Evolutionary conservation across 2,797 vertebrate species (phyloP), one percentile per base, ranked within the genome.

Genomic region (Lacerta agilis): DNA sequence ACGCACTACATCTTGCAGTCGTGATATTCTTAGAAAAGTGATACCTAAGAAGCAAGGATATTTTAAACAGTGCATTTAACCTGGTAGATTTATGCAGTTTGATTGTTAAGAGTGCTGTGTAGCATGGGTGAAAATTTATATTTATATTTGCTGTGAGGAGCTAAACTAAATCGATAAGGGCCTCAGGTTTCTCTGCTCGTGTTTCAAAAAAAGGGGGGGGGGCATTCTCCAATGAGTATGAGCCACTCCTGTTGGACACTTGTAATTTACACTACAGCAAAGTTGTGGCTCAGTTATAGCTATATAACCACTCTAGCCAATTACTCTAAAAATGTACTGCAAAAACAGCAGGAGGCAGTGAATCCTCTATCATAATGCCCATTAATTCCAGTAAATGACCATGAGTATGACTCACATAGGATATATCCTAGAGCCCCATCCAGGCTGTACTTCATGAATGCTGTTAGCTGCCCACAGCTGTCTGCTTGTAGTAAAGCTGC

Each of bases 41-140:
- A 49, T 36, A 15, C 41, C 9, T 45, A 23, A 89, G 93, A 92
- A 94, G 94, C 61, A 85, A 94, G 55, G 94, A 94, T 64, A 94
- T 94, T 94, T 11, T 25, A 38, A 64, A 64, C n/a, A 27, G 29
- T 41, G n/a, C 61, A 55, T 27, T 15, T 43, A n/a, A 43, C 58
- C 11, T 83, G 15, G 17, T 6, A 33, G 20, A 55, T 55, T 55
- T 45, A 8, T 64, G 55, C 36, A 85, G 8, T 43, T 83, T 41
- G 29, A 20, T 71, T 72, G 49, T 72, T 45, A 27, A 72, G 29
- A 49, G 49, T 73, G 23, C 18, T 73, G 20, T 49, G 8, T 64
- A 64, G 29, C 33, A 55, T 36, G n/a, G 20, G 8, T 25, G 45
- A 8, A 36, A n/a, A 73, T 73, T 81, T 81, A 81, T 38, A 64